These are phyloP conservation scores for Mesocentrotus franciscanus DNA, from an alignment of 53 echinoderm and acorn worm species.

Conservation along the genomic window DNA sequence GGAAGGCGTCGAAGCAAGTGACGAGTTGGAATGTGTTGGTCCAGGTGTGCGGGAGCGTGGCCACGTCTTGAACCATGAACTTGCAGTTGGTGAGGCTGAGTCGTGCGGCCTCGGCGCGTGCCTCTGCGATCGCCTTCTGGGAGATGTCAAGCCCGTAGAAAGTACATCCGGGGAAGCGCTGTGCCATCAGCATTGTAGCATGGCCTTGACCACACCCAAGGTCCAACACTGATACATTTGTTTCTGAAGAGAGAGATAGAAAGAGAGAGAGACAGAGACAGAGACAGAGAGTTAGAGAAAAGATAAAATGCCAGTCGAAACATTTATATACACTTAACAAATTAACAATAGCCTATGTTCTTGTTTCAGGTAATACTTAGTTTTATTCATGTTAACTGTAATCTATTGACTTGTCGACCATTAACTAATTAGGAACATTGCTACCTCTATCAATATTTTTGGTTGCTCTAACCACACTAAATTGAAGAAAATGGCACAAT, in stretches of 20 bases:
- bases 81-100: slow-evolving; percentile 90
- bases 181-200: slow-evolving; percentile 88
- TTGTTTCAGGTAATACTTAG: neutral
- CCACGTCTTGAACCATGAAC: slow-evolving; percentile 87
- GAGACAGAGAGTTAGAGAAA: neutral
- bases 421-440: neutral
- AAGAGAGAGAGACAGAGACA: neutral
- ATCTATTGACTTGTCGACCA: neutral
- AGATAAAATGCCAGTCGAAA: neutral
- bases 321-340: neutral
- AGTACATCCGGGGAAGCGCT: slow-evolving; percentile 84
- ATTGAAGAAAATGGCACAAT: too few relatives aligned
- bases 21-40: slow-evolving; percentile 85
- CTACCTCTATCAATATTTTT: too few relatives aligned
- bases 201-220: slow-evolving; percentile 94
- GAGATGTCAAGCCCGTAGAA: slow-evolving; percentile 96
- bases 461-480: neutral
- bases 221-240: slow-evolving; percentile 82
- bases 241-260: slow-evolving; percentile 66
- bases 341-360: neutral
- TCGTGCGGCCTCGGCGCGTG: slow-evolving; percentile 79
- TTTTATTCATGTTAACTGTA: neutral
- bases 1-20: slow-evolving; percentile 89
- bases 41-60: slow-evolving; percentile 82
- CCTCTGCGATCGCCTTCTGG: slow-evolving; percentile 86